Percentiles rank a stretch among this genome's conserved stretches.
These are phyloP conservation scores for Steinernema carpocapsae DNA, from an alignment of 2,888 invertebrate species.

Conservation along the genomic window DNA sequence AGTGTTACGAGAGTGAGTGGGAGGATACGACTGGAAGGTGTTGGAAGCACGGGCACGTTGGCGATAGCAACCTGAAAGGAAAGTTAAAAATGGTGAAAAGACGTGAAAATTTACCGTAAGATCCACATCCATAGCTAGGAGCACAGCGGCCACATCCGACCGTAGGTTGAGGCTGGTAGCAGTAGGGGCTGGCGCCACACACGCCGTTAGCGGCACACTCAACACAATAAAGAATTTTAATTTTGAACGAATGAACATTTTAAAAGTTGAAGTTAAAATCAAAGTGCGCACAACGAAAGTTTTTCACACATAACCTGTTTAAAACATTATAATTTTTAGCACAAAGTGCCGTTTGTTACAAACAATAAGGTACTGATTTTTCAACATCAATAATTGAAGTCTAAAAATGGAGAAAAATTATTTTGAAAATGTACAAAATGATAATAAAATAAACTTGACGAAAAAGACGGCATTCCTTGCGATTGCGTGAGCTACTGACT, in stretches of 20 bases:
- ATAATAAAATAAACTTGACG: too few species aligned
- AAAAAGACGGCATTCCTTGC: too few species aligned
- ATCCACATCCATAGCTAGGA: slow-evolving; percentile 23
- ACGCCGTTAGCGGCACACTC: slow-evolving; percentile 62
- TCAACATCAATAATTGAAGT: neutral
- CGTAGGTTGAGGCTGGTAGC: slow-evolving; percentile 48
- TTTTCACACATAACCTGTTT: neutral
- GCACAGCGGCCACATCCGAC: slow-evolving; percentile 44
- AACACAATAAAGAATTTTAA: slow-evolving; percentile 6
- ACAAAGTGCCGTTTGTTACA: neutral
- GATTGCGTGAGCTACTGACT: too few species aligned
- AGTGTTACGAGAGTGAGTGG: slow-evolving; percentile 15
- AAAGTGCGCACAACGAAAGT: neutral
- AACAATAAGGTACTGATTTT: neutral
- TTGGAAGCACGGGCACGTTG: neutral
- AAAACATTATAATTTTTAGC: neutral
- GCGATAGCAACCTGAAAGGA: neutral
- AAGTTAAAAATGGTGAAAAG: neutral
- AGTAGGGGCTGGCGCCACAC: slow-evolving; percentile 55
- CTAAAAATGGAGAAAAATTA: too few species aligned
- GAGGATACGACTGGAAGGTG: slow-evolving; percentile 1
- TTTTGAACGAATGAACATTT: too few species aligned
- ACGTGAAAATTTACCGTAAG: neutral
- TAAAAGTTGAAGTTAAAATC: too few species aligned
- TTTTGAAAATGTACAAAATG: too few species aligned